Evolutionary conservation across 2,888 invertebrate genomes (phyloP), one percentile per base, ranked within the genome.

Genomic region (Tenthredo distinguenda): DNA sequence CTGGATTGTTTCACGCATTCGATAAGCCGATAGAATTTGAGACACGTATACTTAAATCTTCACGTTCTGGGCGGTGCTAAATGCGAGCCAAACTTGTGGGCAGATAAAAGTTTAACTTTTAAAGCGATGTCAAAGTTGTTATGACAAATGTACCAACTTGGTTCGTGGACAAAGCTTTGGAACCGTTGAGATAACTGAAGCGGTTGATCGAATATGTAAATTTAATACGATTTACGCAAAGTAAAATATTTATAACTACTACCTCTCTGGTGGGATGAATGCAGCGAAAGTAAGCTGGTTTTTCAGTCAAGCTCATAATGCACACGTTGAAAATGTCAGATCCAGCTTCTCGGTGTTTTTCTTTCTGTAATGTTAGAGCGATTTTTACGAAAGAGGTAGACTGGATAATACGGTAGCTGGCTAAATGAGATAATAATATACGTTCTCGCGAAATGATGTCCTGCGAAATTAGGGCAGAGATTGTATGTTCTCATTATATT

Each of bases 61-160:
- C 37, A 37, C 15, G 0, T 15, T 58, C 21, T 26, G 21, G 58
- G 31, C 18, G 71, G 31, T 31, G 31, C 9, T 15, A 12, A 68
- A 68, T 34, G 31, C 43, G 43, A 21, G 12, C 43, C 43, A 43
- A 21, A 74, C 21, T 43, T 40, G 15, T 74, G 74, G 26, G 21
- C 74, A 43, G 74, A 74, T 74, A 68, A 74, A 74, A 71, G 37
- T 71, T 34, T 37, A 37, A 37, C 71, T 71, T 71, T 12, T 37
- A 71, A 71, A 71, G 15, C n/a, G n/a, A 71, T 37, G 18, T 71
- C n/a, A 18, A 37, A 71, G n/a, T 40, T 40, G 37, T 71, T 34
- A 71, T 40, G 71, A 71, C 34, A 34, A 34, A 71, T 71, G 18
- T 71, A 34, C n/a, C 18, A 12, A 18, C 37, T 7, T 37, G 18